Base-by-base conservation (phyloP, 1,140 invertebrate genomes). In the Popillia japonica region DNA sequence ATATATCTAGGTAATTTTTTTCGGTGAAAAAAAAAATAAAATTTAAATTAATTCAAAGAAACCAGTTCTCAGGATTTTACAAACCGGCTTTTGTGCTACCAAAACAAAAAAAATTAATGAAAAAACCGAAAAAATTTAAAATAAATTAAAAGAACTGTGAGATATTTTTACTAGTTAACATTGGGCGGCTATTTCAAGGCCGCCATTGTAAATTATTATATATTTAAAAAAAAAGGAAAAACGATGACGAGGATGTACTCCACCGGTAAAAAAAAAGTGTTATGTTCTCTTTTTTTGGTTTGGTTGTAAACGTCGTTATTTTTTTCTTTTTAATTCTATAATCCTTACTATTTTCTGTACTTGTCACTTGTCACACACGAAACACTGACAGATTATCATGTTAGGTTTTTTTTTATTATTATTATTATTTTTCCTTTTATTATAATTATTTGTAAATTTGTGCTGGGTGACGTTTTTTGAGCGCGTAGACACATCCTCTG, bases 91-190 rank as follows among this genome's bases (percentile, higher is more conserved):
- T 76, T 76, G 75, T 76, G 42, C 72, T 23, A 68, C 20, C 17
- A 61, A 61, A 73, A n/a, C n/a, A n/a, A n/a, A 73, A 73, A 73
- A 73, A 40, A 3, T n/a, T 20, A 73, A 34, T 22, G 0, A 22
- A 61, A 61, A 61, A 61, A 61, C 59, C 8, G 6, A n/a, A 17
- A 61, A 61, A 61, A 61, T n/a, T 20, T 8, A 73, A 34, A 73
- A 74, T 34, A 74, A 74, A 41, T 11, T 74, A 44, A 74, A 44
- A 76, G 83, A 85, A 86, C 85, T 85, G 84, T 86, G 85, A 85
- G 81, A 86, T 86, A 86, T 86, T 86, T 86, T 86, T 86, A 84
- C 81, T 85, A 85, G 83, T 83, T 84, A 83, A 85, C 81, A 78
- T n/a, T 72, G 23, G 14, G 48, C 61, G 61, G 61, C 22, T 7